Evolutionary conservation across 2,888 invertebrate genomes (phyloP).

Genomic region (Stenodera caucasica): DNA sequence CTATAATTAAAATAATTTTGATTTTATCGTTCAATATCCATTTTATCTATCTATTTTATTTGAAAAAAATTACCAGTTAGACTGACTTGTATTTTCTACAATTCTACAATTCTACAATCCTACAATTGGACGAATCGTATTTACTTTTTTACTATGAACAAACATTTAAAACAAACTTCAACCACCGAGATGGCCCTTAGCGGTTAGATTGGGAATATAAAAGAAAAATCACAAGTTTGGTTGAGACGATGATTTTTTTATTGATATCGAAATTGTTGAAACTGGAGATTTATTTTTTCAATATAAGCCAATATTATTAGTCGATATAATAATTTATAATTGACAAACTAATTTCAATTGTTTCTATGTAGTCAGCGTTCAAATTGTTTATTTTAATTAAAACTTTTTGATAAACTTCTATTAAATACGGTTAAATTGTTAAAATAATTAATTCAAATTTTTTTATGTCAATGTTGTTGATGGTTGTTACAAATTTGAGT

Average conservation of each 20-base stretch:
- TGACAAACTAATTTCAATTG: too few relatives aligned
- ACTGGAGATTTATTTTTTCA: background rate
- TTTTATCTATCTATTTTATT: background rate
- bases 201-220: background rate
- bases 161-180: background rate
- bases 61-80: background rate
- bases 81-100: background rate
- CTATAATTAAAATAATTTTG: constrained; percentile 17
- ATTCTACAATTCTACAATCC: background rate
- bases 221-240: background rate
- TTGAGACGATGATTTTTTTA: background rate
- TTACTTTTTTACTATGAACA: background rate
- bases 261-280: background rate
- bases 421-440: too few relatives aligned
- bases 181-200: background rate
- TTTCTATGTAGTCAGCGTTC: background rate
- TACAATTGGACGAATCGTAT: background rate
- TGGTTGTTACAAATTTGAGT: constrained; percentile 19
- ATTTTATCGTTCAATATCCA: constrained; percentile 14
- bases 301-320: too few relatives aligned
- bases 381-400: background rate
- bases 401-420: background rate
- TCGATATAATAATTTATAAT: too few relatives aligned
- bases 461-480: background rate
- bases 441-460: too few relatives aligned